phyloP scores from a whole-genome alignment of 1,140 invertebrate genomes.

The Phocides pigmalion region DNA sequence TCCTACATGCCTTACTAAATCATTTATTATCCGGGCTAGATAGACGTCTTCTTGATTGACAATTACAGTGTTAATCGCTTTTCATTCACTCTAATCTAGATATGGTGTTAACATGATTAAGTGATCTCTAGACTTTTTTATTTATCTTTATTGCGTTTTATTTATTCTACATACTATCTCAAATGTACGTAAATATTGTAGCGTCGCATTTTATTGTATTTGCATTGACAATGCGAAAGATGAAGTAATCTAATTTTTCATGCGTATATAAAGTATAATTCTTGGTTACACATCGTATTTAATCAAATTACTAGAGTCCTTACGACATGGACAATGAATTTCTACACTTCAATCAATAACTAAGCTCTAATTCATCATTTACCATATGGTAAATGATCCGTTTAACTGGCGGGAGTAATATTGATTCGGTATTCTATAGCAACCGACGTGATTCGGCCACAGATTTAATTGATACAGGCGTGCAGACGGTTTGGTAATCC shows the following conservation, averaged over 20 bases:
- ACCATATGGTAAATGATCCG: slow-evolving; percentile 44
- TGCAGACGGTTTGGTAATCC: slow-evolving; percentile 42
- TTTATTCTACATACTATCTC: too few relatives aligned
- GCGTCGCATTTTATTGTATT: too few relatives aligned
- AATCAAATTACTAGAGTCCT: slow-evolving; percentile 1
- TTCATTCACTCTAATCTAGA: not conserved
- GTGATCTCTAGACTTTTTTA: not conserved
- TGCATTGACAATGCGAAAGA: too few relatives aligned
- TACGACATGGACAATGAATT: slow-evolving; percentile 1
- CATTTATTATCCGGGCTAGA: slow-evolving; percentile 18
- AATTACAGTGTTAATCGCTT: slow-evolving; percentile 12
- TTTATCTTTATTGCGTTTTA: too few relatives aligned
- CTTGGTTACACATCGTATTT: not conserved
- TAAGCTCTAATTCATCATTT: slow-evolving; percentile 39
- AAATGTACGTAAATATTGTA: too few relatives aligned
- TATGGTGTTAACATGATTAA: slow-evolving; percentile 10
- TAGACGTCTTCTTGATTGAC: slow-evolving; percentile 20
- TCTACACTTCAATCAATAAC: slow-evolving; percentile 37
- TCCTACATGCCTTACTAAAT: slow-evolving; percentile 32
- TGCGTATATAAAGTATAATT: too few relatives aligned
- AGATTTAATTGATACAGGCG: slow-evolving; percentile 45
- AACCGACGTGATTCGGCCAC: slow-evolving; percentile 25
- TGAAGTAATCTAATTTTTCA: too few relatives aligned
- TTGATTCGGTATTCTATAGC: slow-evolving; percentile 44
- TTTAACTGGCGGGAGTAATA: slow-evolving; percentile 35